These are phyloP conservation scores for Salvelinus namaycush DNA, from an alignment of 2,113 vertebrate species.

Conservation along the genomic window DNA sequence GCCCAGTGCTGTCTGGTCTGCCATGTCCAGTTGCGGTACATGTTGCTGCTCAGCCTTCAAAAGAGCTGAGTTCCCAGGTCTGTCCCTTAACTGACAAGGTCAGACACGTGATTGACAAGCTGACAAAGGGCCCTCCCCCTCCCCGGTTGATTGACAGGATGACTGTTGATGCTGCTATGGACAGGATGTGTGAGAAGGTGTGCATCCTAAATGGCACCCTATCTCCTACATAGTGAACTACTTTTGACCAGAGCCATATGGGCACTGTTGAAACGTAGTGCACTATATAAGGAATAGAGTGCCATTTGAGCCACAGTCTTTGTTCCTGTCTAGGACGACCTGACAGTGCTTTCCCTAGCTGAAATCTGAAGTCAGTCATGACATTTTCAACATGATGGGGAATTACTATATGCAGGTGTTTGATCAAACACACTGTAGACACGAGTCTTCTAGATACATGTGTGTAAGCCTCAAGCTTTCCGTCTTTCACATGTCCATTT, in stretches of 20 bases:
- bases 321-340: neutral
- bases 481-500: neutral
- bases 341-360: neutral
- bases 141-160: neutral
- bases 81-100: neutral
- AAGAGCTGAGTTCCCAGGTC: conserved; percentile 3
- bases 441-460: neutral
- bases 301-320: too few species aligned
- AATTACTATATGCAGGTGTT: neutral
- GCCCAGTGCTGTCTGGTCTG: neutral
- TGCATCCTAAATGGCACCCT: neutral
- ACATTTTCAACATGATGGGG: neutral
- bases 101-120: conserved; percentile 1
- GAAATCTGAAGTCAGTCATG: neutral
- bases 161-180: neutral
- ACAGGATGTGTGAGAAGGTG: neutral
- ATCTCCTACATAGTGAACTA: neutral
- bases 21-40: neutral
- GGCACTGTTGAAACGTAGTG: too few species aligned
- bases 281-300: too few species aligned
- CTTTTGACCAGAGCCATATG: too few species aligned
- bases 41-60: neutral
- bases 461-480: neutral
- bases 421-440: neutral
- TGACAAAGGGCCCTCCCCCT: neutral